Evolutionary conservation across 2,888 invertebrate genomes (phyloP).

Genomic region (Cephus pygmeus): DNA sequence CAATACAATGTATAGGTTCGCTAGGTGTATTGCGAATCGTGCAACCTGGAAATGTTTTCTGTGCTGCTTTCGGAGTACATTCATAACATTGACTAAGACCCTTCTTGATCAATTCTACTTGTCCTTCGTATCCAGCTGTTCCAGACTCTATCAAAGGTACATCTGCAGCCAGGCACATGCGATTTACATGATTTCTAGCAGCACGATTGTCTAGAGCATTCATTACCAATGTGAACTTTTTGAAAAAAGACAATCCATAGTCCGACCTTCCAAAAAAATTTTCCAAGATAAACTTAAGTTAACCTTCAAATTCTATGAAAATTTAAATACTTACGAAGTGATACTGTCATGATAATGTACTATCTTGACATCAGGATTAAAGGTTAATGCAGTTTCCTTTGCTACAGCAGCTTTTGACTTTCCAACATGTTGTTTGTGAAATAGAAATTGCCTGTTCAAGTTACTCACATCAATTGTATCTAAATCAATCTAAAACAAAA

Average conservation of each 20-base stretch:
- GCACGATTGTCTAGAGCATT: slow-evolving; percentile 97
- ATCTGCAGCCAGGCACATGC: slow-evolving; percentile 96
- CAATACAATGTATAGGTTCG: slow-evolving; percentile 98
- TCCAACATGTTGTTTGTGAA: slow-evolving; percentile 97
- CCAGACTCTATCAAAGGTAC: slow-evolving; percentile 97
- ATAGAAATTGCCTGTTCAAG: slow-evolving; percentile 98
- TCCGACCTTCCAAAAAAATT: slow-evolving; percentile 76
- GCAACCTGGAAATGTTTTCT: slow-evolving; percentile 96
- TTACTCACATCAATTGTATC: slow-evolving; percentile 99
- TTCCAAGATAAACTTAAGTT: background rate
- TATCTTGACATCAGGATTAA: slow-evolving; percentile 90
- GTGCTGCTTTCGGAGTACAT: slow-evolving; percentile 90
- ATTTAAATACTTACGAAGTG: slow-evolving; percentile 76
- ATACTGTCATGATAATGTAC: slow-evolving; percentile 93
- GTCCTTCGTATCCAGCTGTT: slow-evolving; percentile 96
- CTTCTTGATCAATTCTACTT: slow-evolving; percentile 89
- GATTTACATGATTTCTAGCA: slow-evolving; percentile 97
- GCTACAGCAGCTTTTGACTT: slow-evolving; percentile 96
- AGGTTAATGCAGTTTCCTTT: slow-evolving; percentile 85
- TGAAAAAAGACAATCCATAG: slow-evolving; percentile 92
- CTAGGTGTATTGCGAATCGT: slow-evolving; percentile 99
- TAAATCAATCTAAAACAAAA: slow-evolving; percentile 89
- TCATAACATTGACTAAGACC: slow-evolving; percentile 96
- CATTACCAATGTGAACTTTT: slow-evolving; percentile 90
- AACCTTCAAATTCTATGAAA: background rate